Evolutionary conservation across 2,113 vertebrate species (phyloP), one percentile per base, ranked within the genome.

Genomic region (Pterocles burchelli): DNA sequence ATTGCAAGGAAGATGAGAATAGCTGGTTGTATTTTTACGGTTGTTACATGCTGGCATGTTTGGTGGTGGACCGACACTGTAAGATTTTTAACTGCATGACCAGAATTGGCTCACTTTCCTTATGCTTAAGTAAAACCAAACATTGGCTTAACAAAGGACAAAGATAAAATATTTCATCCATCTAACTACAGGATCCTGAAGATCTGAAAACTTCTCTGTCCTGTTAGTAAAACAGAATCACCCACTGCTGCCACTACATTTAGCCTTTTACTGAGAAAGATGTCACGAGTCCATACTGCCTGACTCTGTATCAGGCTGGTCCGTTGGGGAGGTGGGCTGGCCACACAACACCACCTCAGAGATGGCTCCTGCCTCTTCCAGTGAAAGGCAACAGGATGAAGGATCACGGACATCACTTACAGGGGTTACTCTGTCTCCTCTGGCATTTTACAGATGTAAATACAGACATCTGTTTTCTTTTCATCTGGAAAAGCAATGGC

Each of bases 281-380:
- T 1, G 0, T 41, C 57, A 20, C 28, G 17, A 18, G 45, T 17
- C 25, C 1, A 0, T 41, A 8, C 28, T 24, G 33, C 20, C 11
- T 20, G 29, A 65, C 7, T 25, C 33, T 16, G 17, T n/a, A 13
- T 31, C 72, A 13, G 29, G 7, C 33, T 58, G 36, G 33, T 72
- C 11, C 1, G 3, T 14, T 34, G 38, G 14, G 28, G 12, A 62
- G 26, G 9, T n/a, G 26, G 41, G 21, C 6, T 73, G 59, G 52
- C 17, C 25, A 46, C 45, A 33, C 46, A 71, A 71, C 36, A 38
- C 1, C 43, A 34, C n/a, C 13, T 65, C 51, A 38, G 57, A 58
- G 29, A 12, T 41, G 25, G 6, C 5, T 33, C 36, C 65, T 66
- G 17, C 36, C 17, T 58, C 58, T 72, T 48, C 31, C 70, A 55